Conservation (phyloP, 2,797 vertebrate genomes). For the Threskiornis aethiopicus region DNA sequence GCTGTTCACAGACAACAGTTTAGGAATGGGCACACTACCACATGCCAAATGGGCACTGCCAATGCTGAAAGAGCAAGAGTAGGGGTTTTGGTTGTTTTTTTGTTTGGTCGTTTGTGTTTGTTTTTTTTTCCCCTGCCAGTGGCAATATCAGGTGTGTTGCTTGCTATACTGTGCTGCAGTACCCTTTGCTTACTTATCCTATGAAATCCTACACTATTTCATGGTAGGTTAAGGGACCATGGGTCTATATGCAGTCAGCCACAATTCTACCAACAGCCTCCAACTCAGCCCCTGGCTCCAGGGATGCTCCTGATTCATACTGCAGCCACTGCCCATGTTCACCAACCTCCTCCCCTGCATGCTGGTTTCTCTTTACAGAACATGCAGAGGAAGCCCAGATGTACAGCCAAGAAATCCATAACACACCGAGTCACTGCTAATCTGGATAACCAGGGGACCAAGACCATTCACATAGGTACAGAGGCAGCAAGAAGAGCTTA, state of each 20-base stretch:
- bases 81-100: background rate
- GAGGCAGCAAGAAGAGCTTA: background rate
- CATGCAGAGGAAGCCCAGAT: background rate
- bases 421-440: background rate
- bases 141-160: background rate
- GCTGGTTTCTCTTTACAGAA: background rate
- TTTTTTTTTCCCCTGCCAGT: background rate
- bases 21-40: background rate
- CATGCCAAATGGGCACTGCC: background rate
- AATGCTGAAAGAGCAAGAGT: background rate
- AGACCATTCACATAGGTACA: background rate
- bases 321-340: background rate
- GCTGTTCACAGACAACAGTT: background rate
- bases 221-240: background rate
- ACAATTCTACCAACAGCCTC: background rate
- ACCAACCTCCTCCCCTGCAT: background rate
- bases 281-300: background rate
- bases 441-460: background rate
- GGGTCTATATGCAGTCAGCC: background rate
- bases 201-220: background rate
- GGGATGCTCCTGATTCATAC: background rate
- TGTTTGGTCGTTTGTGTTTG: background rate
- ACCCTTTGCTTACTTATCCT: background rate
- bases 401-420: background rate
- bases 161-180: background rate